Evolutionary conservation across 2,888 invertebrate species (phyloP), one percentile per base, ranked within the genome.

Genomic region (Gibbula magus): DNA sequence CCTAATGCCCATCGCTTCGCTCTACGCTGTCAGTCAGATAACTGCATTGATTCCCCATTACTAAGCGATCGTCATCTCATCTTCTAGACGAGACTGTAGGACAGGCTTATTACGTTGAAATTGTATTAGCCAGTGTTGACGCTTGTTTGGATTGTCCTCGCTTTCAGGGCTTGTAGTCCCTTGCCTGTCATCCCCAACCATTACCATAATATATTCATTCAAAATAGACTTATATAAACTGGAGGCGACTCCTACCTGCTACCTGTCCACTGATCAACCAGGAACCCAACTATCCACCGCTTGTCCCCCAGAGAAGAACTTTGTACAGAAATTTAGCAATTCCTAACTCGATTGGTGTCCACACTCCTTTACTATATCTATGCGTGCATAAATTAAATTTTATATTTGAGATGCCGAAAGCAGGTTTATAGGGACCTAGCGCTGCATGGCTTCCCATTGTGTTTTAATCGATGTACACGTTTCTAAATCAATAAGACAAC

Each of bases 131-230:
- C n/a, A 70, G 35, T 70, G 39, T 70, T n/a, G 29, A 70, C 35
- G 35, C 32, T 13, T 20, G 20, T 70, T 20, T 32, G 16, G 70
- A 70, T 70, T 70, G 32, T 35, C 39, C 35, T 70, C 39, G 35
- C 20, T 35, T 20, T 70, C 20, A 29, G 35, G 22, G 56, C 20
- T 20, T 35, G 39, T 35, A 70, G 32, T 70, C 20, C 70, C 70
- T 25, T 39, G 35, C 70, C 70, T 70, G 70, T 70, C 70, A 70
- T 70, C 70, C 20, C 35, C 18, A 32, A 70, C 35, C 70, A 70
- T 70, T 70, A 70, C 70, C 70, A 70, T 70, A 70, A 70, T 70
- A 70, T 70, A 70, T 70, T 70, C 70, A 70, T 70, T 70, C 70
- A 32, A 70, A 70, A 35, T 70, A 70, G 70, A 70, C 70, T 32